Evolutionary conservation across 2,113 vertebrate species (phyloP).

Genomic region (Tupaia chinensis): DNA sequence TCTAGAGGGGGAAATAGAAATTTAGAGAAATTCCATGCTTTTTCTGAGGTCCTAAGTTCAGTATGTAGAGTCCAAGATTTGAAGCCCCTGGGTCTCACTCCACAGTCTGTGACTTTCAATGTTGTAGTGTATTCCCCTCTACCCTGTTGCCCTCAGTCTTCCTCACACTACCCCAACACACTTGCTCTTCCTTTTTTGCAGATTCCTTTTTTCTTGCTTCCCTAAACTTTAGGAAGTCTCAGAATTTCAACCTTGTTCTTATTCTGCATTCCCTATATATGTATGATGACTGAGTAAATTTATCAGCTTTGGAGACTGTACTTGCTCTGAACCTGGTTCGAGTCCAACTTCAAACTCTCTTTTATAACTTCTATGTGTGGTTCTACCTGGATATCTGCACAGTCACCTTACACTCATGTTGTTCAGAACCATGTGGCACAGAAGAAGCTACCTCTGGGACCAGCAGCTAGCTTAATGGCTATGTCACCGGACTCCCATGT

Average conservation of each 20-base stretch:
- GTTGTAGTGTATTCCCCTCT: background rate
- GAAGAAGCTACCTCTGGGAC: no score
- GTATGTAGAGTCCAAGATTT: background rate
- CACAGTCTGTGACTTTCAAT: background rate
- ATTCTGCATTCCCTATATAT: background rate
- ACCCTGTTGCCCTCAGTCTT: background rate
- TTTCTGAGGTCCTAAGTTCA: background rate
- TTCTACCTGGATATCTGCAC: background rate
- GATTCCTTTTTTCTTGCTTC: background rate
- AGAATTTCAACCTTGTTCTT: background rate
- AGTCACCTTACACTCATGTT: background rate
- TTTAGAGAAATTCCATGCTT: background rate
- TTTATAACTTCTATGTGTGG: background rate
- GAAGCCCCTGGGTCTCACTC: background rate
- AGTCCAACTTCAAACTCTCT: background rate
- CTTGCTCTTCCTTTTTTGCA: background rate
- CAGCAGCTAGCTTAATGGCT: no score
- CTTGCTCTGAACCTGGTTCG: background rate
- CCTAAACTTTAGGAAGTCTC: background rate
- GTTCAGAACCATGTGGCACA: background rate
- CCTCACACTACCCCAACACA: fast-evolving
- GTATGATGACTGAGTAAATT: background rate
- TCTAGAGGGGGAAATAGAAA: background rate
- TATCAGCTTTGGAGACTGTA: background rate
- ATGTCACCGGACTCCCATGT: no score